Percentiles rank a stretch among this genome's conserved stretches.
Evolutionary conservation across 2,888 invertebrate species (phyloP).

Genomic region (Lithophane semibrunnea): DNA sequence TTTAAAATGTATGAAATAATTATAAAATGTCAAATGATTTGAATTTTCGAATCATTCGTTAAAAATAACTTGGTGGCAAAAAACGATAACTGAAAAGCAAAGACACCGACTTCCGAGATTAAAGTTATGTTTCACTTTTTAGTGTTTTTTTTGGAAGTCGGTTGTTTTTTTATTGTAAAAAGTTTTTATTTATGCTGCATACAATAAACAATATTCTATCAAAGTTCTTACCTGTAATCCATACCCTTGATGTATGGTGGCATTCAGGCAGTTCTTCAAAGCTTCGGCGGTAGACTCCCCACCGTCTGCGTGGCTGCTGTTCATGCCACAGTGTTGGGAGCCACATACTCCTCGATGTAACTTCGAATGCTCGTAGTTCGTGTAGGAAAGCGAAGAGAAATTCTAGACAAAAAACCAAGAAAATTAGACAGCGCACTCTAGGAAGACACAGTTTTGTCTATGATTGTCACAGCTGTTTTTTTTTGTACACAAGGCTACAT

Average conservation of each 20-base stretch:
- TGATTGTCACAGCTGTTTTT: not conserved
- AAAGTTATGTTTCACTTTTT: no score
- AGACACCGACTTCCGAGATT: no score
- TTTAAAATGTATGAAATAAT: no score
- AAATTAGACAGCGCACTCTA: not conserved
- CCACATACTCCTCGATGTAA: slow-evolving; percentile 86
- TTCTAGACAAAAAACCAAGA: slow-evolving; percentile 72
- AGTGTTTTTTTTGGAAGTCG: no score
- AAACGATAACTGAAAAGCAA: no score
- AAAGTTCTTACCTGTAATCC: slow-evolving; percentile 80
- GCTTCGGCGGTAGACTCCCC: slow-evolving; percentile 72
- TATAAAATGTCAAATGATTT: no score
- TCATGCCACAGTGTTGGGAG: slow-evolving; percentile 82
- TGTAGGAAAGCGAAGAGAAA: slow-evolving; percentile 81
- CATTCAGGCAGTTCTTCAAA: slow-evolving; percentile 81
- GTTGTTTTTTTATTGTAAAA: no score
- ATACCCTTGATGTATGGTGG: slow-evolving; percentile 80
- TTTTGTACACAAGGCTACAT: no score
- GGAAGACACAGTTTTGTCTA: not conserved
- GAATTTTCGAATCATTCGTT: no score
- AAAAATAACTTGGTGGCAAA: no score
- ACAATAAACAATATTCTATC: no score
- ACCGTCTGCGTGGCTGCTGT: slow-evolving; percentile 79
- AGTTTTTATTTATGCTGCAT: no score
- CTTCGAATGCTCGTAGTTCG: slow-evolving; percentile 84